Evolutionary conservation across 1,140 invertebrate genomes (phyloP).

Genomic region (Drosophila ficusphila): DNA sequence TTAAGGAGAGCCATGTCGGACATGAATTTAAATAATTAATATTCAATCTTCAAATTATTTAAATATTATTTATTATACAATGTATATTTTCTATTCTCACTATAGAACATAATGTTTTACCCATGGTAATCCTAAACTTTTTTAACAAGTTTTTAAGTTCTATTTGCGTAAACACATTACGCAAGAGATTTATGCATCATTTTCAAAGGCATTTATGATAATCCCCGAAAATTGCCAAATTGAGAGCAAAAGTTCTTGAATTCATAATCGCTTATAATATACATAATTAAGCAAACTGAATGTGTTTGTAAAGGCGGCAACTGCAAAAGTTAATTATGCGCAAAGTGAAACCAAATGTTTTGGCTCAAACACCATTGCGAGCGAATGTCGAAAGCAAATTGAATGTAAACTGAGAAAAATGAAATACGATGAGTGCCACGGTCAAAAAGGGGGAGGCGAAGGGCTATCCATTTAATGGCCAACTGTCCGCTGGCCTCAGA

Average conservation of each 20-base stretch:
- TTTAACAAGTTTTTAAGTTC: neutral
- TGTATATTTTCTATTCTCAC: no score
- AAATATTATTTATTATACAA: neutral
- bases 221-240: slow-evolving; percentile 23
- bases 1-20: no score
- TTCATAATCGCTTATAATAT: slow-evolving; percentile 18
- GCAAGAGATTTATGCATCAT: slow-evolving; percentile 31
- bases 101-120: no score
- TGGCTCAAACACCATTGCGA: slow-evolving; percentile 38
- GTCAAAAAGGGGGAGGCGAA: neutral
- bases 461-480: slow-evolving; percentile 47
- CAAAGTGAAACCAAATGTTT: slow-evolving; percentile 66
- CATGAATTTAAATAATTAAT: neutral
- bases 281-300: slow-evolving; percentile 40
- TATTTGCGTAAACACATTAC: slow-evolving; percentile 21
- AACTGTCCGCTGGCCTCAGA: slow-evolving; percentile 40
- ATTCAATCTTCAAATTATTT: no score
- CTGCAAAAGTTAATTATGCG: slow-evolving; percentile 61
- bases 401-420: slow-evolving; percentile 56
- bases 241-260: slow-evolving; percentile 25
- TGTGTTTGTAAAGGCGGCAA: slow-evolving; percentile 29
- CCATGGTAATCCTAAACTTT: no score
- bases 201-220: slow-evolving; percentile 21
- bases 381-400: slow-evolving; percentile 54
- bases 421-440: slow-evolving; percentile 40